Evolutionary conservation across 1,140 invertebrate species (phyloP), one percentile per base, ranked within the genome.

Genomic region (Drosophila pruinosa): DNA sequence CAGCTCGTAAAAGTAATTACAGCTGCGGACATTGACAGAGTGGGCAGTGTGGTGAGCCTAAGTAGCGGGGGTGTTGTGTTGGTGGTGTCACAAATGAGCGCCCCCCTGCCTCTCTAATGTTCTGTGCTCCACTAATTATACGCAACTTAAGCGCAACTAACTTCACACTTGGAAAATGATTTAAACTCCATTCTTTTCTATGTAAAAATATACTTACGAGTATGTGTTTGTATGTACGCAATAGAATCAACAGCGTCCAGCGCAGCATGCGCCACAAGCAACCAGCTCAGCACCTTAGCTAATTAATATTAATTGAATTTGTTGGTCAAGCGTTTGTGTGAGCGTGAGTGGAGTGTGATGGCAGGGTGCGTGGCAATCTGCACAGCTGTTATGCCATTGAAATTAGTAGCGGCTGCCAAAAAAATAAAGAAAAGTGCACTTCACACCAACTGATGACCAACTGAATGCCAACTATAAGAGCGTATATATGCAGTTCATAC

Each of bases 1-100:
- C 88, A 90, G 88, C 76, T 90, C 88, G 79, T 90, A 88, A 90
- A 90, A 90, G 88, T 88, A 89, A 89, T 86, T 86, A 86, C 83
- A 82, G 65, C 15, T 65, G 72, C 38, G 34, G 61, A 53, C 39
- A 54, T 3, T 6, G 2, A 22, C 10, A 24, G 22, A 28, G 50
- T 17, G 34, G 38, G 22, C 6, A 38, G 39, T 10, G 62, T 34
- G 10, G 28, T 10, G 39, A 6, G 52, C 8, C 21, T 31, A 14
- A 3, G 17, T 22, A 36, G 14, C n/a, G 36, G 50, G 39, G 53
- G 59, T 53, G 74, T 45, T 34, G 34, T 41, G 62, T 62, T 31
- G 47, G 50, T 53, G 64, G 52, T 71, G 74, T 74, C 72, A 71
- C 67, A 77, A 74, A 75, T 52, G 75, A 50, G 41, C 59, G 34